Evolutionary conservation across 2,113 vertebrate genomes (phyloP).

Genomic region (Chamaetylas fuelleborni): DNA sequence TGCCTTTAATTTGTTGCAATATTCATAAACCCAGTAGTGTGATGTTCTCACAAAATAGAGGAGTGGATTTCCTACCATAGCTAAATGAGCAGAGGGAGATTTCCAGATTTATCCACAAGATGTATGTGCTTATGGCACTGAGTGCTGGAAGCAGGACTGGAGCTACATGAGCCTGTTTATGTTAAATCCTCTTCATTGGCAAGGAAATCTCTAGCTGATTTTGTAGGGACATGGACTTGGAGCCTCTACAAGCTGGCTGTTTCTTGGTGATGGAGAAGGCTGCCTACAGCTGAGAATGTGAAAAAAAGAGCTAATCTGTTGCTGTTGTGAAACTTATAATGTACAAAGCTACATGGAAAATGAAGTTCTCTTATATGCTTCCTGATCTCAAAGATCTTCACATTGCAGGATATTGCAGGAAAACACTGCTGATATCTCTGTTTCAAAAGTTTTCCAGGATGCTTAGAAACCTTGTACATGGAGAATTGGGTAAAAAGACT

Average conservation of each 20-base stretch:
- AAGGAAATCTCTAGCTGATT: not conserved
- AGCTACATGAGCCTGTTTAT: not conserved
- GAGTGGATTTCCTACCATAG: not conserved
- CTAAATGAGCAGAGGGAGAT: not conserved
- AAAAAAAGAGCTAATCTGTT: not conserved
- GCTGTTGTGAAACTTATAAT: not conserved
- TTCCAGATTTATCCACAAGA: not conserved
- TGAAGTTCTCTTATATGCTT: not conserved
- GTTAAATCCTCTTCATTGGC: not conserved
- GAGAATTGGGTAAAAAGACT: not conserved
- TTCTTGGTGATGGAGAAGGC: not conserved
- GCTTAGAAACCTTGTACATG: not conserved
- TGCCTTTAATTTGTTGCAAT: not conserved
- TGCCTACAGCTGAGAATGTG: not conserved
- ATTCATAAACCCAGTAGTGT: not conserved
- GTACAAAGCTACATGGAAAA: not conserved
- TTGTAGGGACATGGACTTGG: not conserved
- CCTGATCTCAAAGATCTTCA: not conserved
- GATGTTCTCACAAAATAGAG: not conserved
- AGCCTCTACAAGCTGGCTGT: not conserved
- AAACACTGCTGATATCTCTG: not conserved
- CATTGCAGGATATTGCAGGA: not conserved
- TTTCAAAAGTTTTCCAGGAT: not conserved
- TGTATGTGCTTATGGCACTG: not conserved
- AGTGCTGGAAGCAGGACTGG: not conserved